These are phyloP conservation scores for Orientallactaga sibirica DNA, from an alignment of 2,797 vertebrate species.

Conservation along the genomic window DNA sequence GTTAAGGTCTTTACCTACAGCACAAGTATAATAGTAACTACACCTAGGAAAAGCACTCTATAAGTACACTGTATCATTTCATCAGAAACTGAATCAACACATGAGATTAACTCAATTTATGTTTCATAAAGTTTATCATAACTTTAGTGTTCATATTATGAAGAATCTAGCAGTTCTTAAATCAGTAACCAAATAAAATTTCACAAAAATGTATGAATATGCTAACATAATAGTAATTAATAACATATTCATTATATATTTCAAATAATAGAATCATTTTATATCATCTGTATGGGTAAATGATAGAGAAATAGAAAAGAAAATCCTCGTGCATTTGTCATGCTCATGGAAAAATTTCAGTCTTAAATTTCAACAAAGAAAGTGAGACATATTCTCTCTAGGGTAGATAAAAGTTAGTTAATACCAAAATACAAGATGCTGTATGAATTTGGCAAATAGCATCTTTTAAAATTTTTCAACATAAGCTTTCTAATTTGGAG, in stretches of 20 bases:
- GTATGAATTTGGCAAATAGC: slow-evolving; percentile 57
- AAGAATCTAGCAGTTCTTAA: slow-evolving; percentile 14
- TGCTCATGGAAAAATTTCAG: slow-evolving; percentile 7
- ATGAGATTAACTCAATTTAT: slow-evolving; percentile 40
- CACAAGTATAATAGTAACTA: slow-evolving; percentile 61
- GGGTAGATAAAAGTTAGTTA: slow-evolving; percentile 66
- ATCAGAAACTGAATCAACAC: slow-evolving; percentile 44
- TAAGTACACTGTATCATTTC: neutral
- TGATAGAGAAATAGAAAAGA: slow-evolving; percentile 26
- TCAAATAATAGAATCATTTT: slow-evolving; percentile 27
- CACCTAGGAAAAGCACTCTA: slow-evolving; percentile 49
- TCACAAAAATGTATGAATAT: neutral
- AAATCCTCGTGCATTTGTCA: slow-evolving; percentile 49
- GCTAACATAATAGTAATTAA: neutral
- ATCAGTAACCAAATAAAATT: neutral
- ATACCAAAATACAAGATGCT: slow-evolving; percentile 60
- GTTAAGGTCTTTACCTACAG: slow-evolving; percentile 91
- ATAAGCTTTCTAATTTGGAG: slow-evolving; percentile 56
- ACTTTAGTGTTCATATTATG: slow-evolving; percentile 26
- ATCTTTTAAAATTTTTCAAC: neutral
- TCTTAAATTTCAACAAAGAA: slow-evolving; percentile 63
- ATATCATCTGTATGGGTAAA: neutral
- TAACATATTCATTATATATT: neutral
- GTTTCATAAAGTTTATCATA: neutral
- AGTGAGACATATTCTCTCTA: slow-evolving; percentile 57